Percentiles rank a stretch among this genome's conserved stretches.
phyloP scores from a whole-genome alignment of 2,113 vertebrate genomes.

The Xiphorhynchus elegans region DNA sequence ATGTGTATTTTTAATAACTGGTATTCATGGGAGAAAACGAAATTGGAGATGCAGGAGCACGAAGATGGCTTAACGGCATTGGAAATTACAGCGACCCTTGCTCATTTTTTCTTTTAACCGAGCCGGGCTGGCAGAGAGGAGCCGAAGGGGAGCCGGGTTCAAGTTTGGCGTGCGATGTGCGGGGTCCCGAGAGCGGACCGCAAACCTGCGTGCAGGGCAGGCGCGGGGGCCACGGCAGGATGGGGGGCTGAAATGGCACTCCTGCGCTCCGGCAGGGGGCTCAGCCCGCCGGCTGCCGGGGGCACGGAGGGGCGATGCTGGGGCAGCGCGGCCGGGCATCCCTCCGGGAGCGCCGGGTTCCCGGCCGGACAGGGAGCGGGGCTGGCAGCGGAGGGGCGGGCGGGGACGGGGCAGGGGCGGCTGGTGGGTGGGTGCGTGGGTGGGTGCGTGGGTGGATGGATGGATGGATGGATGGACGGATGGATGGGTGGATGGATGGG shows the following conservation, averaged over 20 bases:
- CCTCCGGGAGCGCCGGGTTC: rapidly evolving
- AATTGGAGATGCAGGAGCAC: not conserved
- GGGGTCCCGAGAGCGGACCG: too few relatives aligned
- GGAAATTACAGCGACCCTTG: not conserved
- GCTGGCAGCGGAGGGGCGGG: not conserved
- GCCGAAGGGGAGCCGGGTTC: not conserved
- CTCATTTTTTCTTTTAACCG: not conserved
- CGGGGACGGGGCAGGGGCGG: not conserved
- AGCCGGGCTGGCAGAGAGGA: not conserved
- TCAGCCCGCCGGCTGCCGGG: too few relatives aligned
- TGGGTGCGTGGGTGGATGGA: too few relatives aligned
- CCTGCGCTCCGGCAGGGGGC: too few relatives aligned
- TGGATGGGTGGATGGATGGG: too few relatives aligned
- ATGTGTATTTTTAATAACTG: not conserved
- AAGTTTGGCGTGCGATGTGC: not conserved
- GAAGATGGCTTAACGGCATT: not conserved
- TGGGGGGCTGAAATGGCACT: too few relatives aligned
- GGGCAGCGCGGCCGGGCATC: too few relatives aligned
- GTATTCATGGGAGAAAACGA: not conserved
- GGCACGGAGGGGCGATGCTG: too few relatives aligned
- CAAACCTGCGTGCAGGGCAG: too few relatives aligned
- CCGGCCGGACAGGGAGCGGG: rapidly evolving
- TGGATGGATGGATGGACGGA: too few relatives aligned
- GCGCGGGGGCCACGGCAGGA: too few relatives aligned
- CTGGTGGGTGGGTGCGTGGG: not conserved